Evolutionary conservation across 1,140 invertebrate species (phyloP).

Genomic region (Eupristina koningsbergeri): DNA sequence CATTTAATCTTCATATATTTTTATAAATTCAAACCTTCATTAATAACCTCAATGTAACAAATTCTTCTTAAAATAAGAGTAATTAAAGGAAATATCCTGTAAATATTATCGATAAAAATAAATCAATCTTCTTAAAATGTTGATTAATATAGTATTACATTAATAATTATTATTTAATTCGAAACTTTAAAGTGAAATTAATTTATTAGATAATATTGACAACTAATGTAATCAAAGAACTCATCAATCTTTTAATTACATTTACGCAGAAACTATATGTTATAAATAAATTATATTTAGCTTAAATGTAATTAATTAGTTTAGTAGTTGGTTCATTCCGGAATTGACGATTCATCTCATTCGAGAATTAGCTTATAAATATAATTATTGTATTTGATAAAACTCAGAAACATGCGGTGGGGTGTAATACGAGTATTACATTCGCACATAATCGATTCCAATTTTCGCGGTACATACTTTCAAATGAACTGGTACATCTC

Average conservation of each 20-base stretch:
- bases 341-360: neutral
- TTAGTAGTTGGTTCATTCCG: too few relatives aligned
- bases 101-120: too few relatives aligned
- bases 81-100: too few relatives aligned
- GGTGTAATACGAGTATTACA: neutral
- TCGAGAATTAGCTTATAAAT: neutral
- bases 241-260: neutral
- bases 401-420: neutral
- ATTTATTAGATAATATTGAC: too few relatives aligned
- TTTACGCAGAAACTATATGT: neutral
- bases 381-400: neutral
- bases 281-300: neutral
- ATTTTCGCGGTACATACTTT: neutral
- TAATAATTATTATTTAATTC: neutral
- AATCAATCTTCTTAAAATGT: neutral
- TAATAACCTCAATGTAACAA: too few relatives aligned
- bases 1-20: too few relatives aligned
- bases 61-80: too few relatives aligned
- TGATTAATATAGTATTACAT: neutral
- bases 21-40: too few relatives aligned
- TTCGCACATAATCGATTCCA: neutral
- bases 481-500: neutral
- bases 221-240: neutral
- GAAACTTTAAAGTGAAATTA: neutral
- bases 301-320: neutral